These are phyloP conservation scores for Myopa tessellatipennis DNA, from an alignment of 2,888 invertebrate species.

Conservation along the genomic window DNA sequence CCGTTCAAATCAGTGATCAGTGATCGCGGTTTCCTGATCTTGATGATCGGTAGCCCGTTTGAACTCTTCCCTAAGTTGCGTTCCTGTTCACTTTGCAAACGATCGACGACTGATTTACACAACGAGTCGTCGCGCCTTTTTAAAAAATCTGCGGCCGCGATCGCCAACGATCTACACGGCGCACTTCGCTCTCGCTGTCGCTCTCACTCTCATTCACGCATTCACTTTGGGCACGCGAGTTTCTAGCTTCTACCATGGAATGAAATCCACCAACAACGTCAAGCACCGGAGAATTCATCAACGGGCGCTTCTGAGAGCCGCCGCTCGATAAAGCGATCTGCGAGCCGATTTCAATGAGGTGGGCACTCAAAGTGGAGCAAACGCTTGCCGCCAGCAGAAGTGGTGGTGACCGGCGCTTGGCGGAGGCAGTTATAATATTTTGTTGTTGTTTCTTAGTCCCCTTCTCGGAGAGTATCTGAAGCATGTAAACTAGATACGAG, in stretches of 20 bases:
- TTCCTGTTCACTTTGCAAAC: constrained; percentile 59
- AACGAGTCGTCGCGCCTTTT: constrained; percentile 59
- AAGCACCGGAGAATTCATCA: not conserved
- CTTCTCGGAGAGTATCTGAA: not conserved
- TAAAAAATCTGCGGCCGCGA: constrained; percentile 45
- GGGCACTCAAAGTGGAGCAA: constrained; percentile 26
- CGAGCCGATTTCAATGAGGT: not conserved
- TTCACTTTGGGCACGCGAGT: not conserved
- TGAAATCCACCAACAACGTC: not conserved
- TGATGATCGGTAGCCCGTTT: too few species aligned
- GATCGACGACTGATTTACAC: constrained; percentile 61
- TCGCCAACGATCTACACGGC: constrained; percentile 4
- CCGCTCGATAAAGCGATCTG: not conserved
- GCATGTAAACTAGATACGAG: constrained; percentile 7
- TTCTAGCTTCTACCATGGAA: constrained; percentile 1
- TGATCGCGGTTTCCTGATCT: too few species aligned
- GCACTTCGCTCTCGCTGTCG: constrained; percentile 4
- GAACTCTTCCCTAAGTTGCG: constrained; percentile 17
- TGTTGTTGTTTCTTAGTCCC: too few species aligned
- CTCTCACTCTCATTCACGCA: not conserved
- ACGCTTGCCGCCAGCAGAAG: constrained; percentile 21
- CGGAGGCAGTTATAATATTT: not conserved
- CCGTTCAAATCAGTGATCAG: too few species aligned
- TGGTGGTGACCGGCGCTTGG: constrained; percentile 30
- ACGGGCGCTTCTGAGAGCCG: not conserved